Evolutionary conservation across 2,113 vertebrate species (phyloP).

Genomic region (Hemibagrus wyckioides): DNA sequence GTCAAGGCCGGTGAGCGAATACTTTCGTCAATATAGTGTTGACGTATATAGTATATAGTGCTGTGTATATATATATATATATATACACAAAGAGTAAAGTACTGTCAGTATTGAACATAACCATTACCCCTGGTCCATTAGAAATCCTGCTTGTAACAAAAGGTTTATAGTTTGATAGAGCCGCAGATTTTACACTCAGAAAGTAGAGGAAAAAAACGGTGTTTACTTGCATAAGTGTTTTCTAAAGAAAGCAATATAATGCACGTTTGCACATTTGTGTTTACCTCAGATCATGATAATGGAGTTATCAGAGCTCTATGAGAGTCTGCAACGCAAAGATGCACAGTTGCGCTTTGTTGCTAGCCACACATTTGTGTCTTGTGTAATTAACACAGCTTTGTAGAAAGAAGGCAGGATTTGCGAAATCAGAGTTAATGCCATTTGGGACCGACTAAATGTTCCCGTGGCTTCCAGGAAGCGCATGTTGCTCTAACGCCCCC

Average conservation of each 20-base stretch:
- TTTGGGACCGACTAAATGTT: slow-evolving; percentile 40
- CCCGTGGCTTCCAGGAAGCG: slow-evolving; percentile 22
- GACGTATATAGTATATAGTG: too few relatives aligned
- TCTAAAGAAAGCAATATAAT: neutral
- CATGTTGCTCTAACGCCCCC: neutral
- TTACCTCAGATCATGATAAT: neutral
- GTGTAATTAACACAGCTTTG: slow-evolving; percentile 40
- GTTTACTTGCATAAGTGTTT: neutral
- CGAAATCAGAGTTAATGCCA: slow-evolving; percentile 36
- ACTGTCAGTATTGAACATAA: neutral
- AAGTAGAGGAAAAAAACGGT: neutral
- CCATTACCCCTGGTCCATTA: slow-evolving; percentile 11
- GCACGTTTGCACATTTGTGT: neutral
- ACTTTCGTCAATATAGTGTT: too few relatives aligned
- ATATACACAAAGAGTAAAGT: too few relatives aligned
- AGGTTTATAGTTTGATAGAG: slow-evolving; percentile 32
- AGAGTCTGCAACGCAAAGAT: slow-evolving; percentile 27
- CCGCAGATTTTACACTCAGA: neutral
- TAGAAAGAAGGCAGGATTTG: slow-evolving; percentile 45
- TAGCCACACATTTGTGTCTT: slow-evolving; percentile 30
- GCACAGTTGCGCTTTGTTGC: slow-evolving; percentile 6
- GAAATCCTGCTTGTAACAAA: slow-evolving; percentile 22
- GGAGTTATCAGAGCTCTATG: neutral
- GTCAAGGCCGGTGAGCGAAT: too few relatives aligned
- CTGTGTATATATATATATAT: too few relatives aligned